These are phyloP conservation scores for Gandaritis pyraliata DNA, from an alignment of 2,888 invertebrate species.

Conservation along the genomic window DNA sequence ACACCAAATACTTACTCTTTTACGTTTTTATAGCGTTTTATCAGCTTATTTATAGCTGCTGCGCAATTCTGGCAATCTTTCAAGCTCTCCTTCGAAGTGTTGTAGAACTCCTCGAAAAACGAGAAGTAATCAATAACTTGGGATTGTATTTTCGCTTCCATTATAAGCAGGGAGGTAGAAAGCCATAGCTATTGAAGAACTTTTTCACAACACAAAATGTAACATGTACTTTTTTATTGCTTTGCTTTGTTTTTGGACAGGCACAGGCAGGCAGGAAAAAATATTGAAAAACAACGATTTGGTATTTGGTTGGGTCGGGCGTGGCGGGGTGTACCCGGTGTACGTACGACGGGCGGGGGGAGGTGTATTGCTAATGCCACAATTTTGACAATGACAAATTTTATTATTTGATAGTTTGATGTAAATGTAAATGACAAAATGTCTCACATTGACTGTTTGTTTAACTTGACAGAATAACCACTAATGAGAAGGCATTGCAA, in stretches of 20 bases:
- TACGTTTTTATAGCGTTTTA: slow-evolving; percentile 78
- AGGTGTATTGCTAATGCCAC: too few species aligned
- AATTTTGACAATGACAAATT: too few species aligned
- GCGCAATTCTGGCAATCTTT: slow-evolving; percentile 80
- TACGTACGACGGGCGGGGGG: too few species aligned
- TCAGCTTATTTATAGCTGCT: slow-evolving; percentile 79
- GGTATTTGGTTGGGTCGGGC: too few species aligned
- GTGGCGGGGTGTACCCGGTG: too few species aligned
- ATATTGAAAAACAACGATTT: not conserved
- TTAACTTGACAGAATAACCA: too few species aligned
- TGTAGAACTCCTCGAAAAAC: slow-evolving; percentile 77
- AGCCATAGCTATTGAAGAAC: slow-evolving; percentile 21
- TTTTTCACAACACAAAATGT: not conserved
- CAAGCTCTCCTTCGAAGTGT: slow-evolving; percentile 75
- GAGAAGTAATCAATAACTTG: slow-evolving; percentile 81
- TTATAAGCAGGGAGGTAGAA: slow-evolving; percentile 51
- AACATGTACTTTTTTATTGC: not conserved
- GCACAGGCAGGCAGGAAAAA: too few species aligned
- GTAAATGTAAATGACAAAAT: not conserved
- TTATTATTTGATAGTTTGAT: too few species aligned
- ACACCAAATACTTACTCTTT: slow-evolving; percentile 69
- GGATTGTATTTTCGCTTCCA: slow-evolving; percentile 80
- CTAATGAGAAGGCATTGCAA: not conserved
- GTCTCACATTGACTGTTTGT: too few species aligned
- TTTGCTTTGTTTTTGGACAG: not conserved